Conservation (phyloP, 2,797 vertebrate genomes). For the Cynodonichthys magdalenae region DNA sequence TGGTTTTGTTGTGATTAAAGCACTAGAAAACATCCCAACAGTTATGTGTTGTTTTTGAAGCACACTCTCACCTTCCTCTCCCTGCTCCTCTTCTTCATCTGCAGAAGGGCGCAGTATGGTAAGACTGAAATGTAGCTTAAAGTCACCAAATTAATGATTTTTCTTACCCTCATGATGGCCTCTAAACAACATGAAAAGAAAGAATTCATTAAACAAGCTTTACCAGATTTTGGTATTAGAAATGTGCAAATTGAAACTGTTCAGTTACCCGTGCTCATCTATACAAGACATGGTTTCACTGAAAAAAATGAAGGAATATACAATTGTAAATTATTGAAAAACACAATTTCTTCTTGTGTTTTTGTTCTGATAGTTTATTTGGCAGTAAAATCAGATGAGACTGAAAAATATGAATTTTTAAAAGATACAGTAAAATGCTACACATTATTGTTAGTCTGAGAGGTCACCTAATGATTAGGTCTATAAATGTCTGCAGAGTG, state of each 20-base stretch:
- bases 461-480: too few relatives aligned
- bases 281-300: slow-evolving; percentile 66
- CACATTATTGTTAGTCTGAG: too few relatives aligned
- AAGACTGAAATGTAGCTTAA: neutral
- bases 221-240: neutral
- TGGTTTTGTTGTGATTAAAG: slow-evolving; percentile 1
- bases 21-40: neutral
- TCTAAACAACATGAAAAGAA: slow-evolving; percentile 41
- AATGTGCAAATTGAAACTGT: neutral
- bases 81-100: slow-evolving; percentile 74
- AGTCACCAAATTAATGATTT: neutral
- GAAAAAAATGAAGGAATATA: slow-evolving; percentile 28
- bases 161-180: slow-evolving; percentile 65
- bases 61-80: slow-evolving; percentile 69
- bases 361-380: neutral
- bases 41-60: neutral
- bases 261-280: slow-evolving; percentile 71
- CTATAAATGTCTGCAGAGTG: too few relatives aligned
- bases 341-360: neutral
- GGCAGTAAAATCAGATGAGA: neutral
- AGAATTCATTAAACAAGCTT: neutral
- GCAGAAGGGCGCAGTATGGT: slow-evolving; percentile 12
- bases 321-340: neutral
- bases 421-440: too few relatives aligned
- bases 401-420: neutral